Base-by-base conservation (phyloP, 92 coral and sea anemone genomes). In the Paramuricea clavata region DNA sequence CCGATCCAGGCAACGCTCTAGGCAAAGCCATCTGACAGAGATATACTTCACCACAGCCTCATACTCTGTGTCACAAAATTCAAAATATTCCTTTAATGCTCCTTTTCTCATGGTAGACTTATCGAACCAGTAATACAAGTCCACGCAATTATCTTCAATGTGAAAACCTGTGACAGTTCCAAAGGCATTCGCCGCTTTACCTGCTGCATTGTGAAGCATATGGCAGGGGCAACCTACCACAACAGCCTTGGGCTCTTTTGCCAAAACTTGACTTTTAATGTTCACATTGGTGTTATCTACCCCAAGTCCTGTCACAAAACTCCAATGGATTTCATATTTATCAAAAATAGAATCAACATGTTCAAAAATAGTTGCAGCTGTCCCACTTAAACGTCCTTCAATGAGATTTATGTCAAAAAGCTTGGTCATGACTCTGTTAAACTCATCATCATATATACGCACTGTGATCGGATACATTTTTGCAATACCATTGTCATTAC, bases 241-340 rank as follows among this genome's bases (percentile, higher is more conserved):
- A 74, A 85, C 68, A 84, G 85, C 44, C 36, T 85, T 82, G 13
- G 74, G 26, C 75, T 90, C 34, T 76, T 81, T 90, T 73, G n/a
- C 90, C 21, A 70, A 65, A 60, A 62, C 90, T 61, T 90, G 74
- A 74, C 89, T 83, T 76, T 82, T 90, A 47, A 82, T 90, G 90
- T 90, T 90, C 68, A 86, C 90, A 86, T 90, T 90, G 35, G 93
- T 90, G 60, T 90, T 90, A 77, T 87, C 93, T 52, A 90, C 82
- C 13, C 93, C 88, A 59, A 90, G 85, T 49, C 77, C 93, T n/a
- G 88, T 82, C 26, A 85, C 88, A 12, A 81, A 85, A 54, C 81
- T 16, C 93, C 90, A 86, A 69, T 69, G 44, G 50, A 90, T 32
- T n/a, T 56, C 81, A 81, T 85, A 23, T 59, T 60, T 50, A 47